phyloP scores from a whole-genome alignment of 1,140 invertebrate species.

The Nephotettix cincticeps region DNA sequence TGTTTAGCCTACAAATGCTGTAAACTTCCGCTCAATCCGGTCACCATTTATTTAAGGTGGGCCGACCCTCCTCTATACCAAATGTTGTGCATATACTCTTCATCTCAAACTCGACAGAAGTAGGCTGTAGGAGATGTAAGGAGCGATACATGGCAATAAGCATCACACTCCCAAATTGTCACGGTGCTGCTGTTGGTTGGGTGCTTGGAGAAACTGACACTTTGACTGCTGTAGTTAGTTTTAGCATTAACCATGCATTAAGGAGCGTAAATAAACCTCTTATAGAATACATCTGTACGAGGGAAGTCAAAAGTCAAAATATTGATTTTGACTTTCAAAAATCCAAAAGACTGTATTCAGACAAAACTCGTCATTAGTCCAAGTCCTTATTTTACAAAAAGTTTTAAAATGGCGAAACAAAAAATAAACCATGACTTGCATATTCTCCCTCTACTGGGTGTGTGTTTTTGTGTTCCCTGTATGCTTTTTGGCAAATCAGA shows the following conservation, averaged over 20 bases:
- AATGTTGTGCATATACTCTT: too few species aligned
- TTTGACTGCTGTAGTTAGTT: background rate
- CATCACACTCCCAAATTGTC: too few species aligned
- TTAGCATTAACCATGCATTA: background rate
- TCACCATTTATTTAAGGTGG: too few species aligned
- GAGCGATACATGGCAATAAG: too few species aligned
- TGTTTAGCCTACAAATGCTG: too few species aligned
- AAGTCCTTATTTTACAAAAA: conserved; percentile 6
- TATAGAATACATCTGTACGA: background rate
- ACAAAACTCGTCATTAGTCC: background rate
- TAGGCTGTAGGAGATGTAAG: too few species aligned
- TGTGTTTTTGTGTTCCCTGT: conserved; percentile 17
- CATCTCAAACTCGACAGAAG: too few species aligned
- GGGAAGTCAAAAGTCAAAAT: background rate
- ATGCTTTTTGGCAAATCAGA: background rate
- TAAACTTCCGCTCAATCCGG: too few species aligned
- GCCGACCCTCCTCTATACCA: too few species aligned
- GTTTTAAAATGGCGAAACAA: conserved; percentile 2
- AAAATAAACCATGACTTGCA: conserved; percentile 13
- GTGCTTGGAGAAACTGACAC: conserved; percentile 6
- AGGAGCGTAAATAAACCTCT: background rate
- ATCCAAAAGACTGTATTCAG: conserved; percentile 16
- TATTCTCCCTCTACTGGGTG: conserved; percentile 2
- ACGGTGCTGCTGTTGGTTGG: too few species aligned
- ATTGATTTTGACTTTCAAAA: conserved; percentile 4